Conservation (phyloP, 2,888 invertebrate species). For the Chaitophorus viminalis region DNA sequence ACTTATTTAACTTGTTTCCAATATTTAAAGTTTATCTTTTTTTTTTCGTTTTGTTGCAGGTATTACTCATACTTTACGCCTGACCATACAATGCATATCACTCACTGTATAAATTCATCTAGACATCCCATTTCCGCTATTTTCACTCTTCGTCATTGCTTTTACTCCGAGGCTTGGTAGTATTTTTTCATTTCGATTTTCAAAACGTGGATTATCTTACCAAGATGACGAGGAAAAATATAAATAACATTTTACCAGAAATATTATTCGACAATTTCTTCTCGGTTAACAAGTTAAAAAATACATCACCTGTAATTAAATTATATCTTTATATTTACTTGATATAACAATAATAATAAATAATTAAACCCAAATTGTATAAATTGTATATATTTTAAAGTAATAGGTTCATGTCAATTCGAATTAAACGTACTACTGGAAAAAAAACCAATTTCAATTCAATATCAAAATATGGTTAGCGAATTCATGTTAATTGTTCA, state of each 20-base stretch:
- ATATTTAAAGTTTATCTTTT: constrained; percentile 46
- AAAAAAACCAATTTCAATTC: background rate
- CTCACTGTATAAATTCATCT: constrained; percentile 21
- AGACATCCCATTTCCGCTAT: constrained; percentile 43
- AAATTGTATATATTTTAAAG: background rate
- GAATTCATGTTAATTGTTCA: no score
- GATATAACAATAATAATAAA: background rate
- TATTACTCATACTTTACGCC: constrained; percentile 21
- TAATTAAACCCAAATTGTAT: background rate
- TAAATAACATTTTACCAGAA: background rate
- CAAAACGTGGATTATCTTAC: constrained; percentile 20
- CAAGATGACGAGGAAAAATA: constrained; percentile 2
- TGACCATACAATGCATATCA: constrained; percentile 30
- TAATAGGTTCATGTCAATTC: background rate
- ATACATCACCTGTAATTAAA: background rate
- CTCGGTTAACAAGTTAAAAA: background rate
- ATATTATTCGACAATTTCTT: background rate
- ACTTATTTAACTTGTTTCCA: constrained; percentile 35
- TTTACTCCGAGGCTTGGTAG: background rate
- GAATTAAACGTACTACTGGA: background rate
- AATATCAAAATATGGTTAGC: background rate
- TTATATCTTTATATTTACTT: background rate
- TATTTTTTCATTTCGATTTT: background rate
- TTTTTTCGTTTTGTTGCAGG: constrained; percentile 17
- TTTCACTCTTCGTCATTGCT: constrained; percentile 1